Evolutionary conservation across 2,113 vertebrate species (phyloP), one percentile per base, ranked within the genome.

Genomic region (Rhabdomys dilectus): DNA sequence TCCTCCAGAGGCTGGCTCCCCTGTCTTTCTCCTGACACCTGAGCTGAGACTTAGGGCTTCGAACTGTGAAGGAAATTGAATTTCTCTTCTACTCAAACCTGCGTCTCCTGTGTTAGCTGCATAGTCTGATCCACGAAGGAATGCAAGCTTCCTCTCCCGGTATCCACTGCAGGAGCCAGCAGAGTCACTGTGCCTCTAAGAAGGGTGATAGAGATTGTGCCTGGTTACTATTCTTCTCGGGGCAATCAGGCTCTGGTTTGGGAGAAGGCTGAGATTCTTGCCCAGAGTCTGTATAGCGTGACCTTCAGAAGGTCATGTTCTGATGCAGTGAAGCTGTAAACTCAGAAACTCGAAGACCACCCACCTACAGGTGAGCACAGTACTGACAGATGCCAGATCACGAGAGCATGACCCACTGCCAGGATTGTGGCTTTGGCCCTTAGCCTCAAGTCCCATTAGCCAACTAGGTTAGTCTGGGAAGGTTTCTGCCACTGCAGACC

Each of bases 201-300:
- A 42, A 7, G 70, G 2, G 16, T 4, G 19, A n/a, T 0, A 0
- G 12, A 16, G 16, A 22, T 31, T 10, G 39, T 39, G 60, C 60
- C 76, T 31, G 1, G 0, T 1, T 3, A 7, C 0, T 58, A 36
- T 56, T 0, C 4, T 13, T 34, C 45, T 26, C 12, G 9, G 0
- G 2, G 1, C 0, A 31, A 5, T 68, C 0, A 1, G 31, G 51
- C 45, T 34, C 78, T 13, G 31, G 1, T 17, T 78, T 2, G 0
- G 45, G 75, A 39, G 42, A n/a, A 11, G 36, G 31, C 34, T 21
- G 84, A 89, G 91, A 16, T 62, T 26, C 58, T 53, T 12, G 17
- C 29, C 34, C 10, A 24, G 73, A 42, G 51, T 58, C 94, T 17
- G 15, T 11, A 51, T 42, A 3, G 0, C 29, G 5, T 6, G 34